These are phyloP conservation scores for Lepus americanus DNA, from an alignment of 2,113 vertebrate species.

Conservation along the genomic window DNA sequence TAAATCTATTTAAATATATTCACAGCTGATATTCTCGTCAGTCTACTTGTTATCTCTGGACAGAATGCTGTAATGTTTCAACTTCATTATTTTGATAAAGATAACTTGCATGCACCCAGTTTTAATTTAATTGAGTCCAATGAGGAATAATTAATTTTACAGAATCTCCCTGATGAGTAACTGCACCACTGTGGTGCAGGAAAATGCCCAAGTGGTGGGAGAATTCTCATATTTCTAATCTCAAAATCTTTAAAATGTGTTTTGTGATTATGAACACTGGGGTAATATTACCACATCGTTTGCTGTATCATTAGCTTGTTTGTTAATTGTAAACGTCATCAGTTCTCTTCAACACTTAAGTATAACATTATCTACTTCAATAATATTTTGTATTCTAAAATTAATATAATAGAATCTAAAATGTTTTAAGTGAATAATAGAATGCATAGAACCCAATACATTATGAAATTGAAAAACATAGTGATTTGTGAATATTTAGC, in stretches of 20 bases:
- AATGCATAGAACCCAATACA: not conserved
- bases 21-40: constrained; percentile 83
- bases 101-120: not conserved
- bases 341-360: constrained; percentile 11
- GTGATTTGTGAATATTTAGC: constrained; percentile 27
- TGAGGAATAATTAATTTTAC: constrained; percentile 63
- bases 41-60: constrained; percentile 84
- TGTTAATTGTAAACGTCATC: not conserved
- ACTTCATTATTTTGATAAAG: constrained; percentile 79
- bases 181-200: not conserved
- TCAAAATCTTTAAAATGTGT: constrained; percentile 28
- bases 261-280: not conserved
- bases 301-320: not conserved
- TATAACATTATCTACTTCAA: not conserved
- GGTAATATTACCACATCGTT: not conserved
- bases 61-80: constrained; percentile 79
- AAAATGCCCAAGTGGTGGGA: not conserved
- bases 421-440: not conserved
- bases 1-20: constrained; percentile 90
- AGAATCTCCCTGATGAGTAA: not conserved
- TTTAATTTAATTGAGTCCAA: constrained; percentile 82
- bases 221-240: not conserved
- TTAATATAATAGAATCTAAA: constrained; percentile 26
- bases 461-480: not conserved
- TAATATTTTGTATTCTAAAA: constrained; percentile 25